Evolutionary conservation across 2,113 vertebrate species (phyloP), one percentile per base, ranked within the genome.

Genomic region (Gorilla gorilla): DNA sequence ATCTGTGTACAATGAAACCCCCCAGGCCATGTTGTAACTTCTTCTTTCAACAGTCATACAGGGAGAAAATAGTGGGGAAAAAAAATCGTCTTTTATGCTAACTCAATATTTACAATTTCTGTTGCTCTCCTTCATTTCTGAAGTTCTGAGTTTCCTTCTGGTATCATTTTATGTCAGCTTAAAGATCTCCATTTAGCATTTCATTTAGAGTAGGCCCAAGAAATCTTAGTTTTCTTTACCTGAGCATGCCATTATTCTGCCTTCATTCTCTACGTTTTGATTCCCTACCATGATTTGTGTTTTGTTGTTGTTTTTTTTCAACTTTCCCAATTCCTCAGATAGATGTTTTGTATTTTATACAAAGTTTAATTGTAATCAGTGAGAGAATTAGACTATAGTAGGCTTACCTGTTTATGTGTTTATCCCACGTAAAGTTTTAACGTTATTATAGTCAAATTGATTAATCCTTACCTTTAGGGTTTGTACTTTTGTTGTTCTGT

Each of bases 151-250:
- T 45, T 52, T 43, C 32, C 38, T 59, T 40, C 73, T 32, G 22
- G 6, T 16, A 8, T 38, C 22, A 17, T n/a, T 45, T 6, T 27
- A n/a, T 6, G 13, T 80, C 6, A 9, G 23, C 14, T 35, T 13
- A 1, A 23, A 50, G n/a, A 12, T 11, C 13, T 16, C 38, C 32
- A 66, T 72, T 61, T 32, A n/a, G 43, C 9, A 13, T 35, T 52
- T 45, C 12, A 6, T 45, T 4, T 13, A 27, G 0, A n/a, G 48
- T 16, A n/a, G 20, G 3, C 40, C 4, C 20, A 27, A 7, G 23
- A 14, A 38, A 70, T 40, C 48, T 80, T 25, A 3, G 22, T 64
- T 81, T 22, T 55, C 48, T 90, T 50, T 38, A 30, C 45, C 66
- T 27, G 20, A 48, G 5, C 8, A 2, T 59, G 61, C 32, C 61